Evolutionary conservation across 2,113 vertebrate species (phyloP).

Genomic region (Turdus rufiventris): DNA sequence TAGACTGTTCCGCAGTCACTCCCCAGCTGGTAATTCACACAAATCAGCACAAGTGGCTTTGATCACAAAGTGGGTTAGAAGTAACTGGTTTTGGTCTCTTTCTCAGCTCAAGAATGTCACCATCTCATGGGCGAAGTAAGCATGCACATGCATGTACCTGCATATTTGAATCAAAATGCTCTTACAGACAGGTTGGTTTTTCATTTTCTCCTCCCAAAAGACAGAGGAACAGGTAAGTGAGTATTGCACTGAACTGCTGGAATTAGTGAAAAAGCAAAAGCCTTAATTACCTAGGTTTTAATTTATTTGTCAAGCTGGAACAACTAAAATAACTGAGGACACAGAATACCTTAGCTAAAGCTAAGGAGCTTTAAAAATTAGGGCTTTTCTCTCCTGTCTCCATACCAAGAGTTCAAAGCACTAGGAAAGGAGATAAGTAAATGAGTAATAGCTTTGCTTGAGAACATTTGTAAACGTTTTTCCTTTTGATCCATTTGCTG

Average conservation of each 20-base stretch:
- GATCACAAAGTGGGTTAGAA: not conserved
- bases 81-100: not conserved
- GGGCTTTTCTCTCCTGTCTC: not conserved
- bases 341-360: not conserved
- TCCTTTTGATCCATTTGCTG: not conserved
- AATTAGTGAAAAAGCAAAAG: not conserved
- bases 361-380: conserved; percentile 5
- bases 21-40: not conserved
- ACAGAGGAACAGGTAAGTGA: not conserved
- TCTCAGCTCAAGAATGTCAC: not conserved
- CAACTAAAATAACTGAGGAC: not conserved
- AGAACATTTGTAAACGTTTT: conserved; percentile 1
- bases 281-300: not conserved
- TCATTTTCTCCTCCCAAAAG: not conserved
- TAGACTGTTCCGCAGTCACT: not conserved
- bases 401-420: not conserved
- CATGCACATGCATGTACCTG: not conserved
- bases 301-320: not conserved
- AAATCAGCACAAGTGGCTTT: not conserved
- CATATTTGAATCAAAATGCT: not conserved
- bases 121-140: not conserved
- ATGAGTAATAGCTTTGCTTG: not conserved
- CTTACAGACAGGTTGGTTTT: not conserved
- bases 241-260: not conserved
- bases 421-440: not conserved